These are phyloP conservation scores for Helicolenus hilgendorfi DNA, from an alignment of 2,797 vertebrate genomes.

Conservation along the genomic window DNA sequence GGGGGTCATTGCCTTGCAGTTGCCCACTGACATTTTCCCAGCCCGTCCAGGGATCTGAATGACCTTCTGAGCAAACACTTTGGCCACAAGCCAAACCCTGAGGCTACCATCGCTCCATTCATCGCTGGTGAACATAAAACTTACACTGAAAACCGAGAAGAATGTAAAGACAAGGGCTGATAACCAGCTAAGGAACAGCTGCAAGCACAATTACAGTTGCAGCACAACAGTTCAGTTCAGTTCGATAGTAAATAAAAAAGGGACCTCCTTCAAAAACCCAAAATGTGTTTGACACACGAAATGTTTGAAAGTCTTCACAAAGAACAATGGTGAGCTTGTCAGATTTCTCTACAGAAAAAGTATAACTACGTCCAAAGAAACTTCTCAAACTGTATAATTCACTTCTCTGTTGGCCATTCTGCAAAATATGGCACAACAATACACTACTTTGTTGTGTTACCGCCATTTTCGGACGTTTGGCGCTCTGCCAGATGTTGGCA, in stretches of 20 bases:
- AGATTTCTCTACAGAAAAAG: background rate
- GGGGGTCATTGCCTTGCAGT: background rate
- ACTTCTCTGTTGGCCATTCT: background rate
- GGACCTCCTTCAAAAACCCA: background rate
- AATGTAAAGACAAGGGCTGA: background rate
- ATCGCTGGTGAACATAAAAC: background rate
- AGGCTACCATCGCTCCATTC: background rate
- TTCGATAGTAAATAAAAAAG: background rate
- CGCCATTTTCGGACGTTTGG: background rate
- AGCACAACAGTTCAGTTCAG: background rate
- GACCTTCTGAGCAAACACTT: constrained; percentile 18
- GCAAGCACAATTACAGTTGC: background rate
- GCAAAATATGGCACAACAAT: background rate
- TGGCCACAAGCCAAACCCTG: constrained; percentile 11
- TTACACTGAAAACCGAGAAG: background rate
- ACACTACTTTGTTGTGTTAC: background rate
- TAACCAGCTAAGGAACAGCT: background rate
- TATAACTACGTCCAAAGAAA: background rate
- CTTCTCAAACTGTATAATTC: background rate
- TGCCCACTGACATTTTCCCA: background rate
- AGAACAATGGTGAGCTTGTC: background rate
- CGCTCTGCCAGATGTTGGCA: background rate
- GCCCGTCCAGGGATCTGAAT: background rate
- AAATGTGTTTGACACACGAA: background rate
- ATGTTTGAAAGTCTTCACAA: background rate